These are phyloP conservation scores for Chascanopsetta lugubris DNA, from an alignment of 2,113 vertebrate genomes.

Conservation along the genomic window DNA sequence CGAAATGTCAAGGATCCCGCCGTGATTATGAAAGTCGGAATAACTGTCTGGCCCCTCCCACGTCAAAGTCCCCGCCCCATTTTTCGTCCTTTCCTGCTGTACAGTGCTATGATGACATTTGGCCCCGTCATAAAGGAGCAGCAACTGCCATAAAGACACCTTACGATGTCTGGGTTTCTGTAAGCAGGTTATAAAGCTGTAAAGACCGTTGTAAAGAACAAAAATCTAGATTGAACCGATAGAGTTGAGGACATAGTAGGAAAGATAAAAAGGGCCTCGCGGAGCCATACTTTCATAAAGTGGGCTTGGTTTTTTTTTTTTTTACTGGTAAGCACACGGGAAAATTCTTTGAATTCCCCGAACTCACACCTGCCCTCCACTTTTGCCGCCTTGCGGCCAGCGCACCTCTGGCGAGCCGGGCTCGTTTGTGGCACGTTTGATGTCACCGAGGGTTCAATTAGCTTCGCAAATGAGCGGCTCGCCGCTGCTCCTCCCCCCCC, in stretches of 20 bases:
- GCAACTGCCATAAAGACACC: conserved; percentile 70
- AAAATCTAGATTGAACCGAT: conserved; percentile 61
- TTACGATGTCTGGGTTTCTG: conserved; percentile 75
- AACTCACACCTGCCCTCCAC: conserved; percentile 58
- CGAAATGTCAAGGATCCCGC: not conserved
- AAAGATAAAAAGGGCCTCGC: conserved; percentile 62
- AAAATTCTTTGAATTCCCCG: conserved; percentile 72
- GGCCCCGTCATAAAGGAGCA: conserved; percentile 64
- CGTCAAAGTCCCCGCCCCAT: conserved; percentile 9
- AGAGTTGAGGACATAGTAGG: conserved; percentile 46
- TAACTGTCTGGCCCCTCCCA: conserved; percentile 2
- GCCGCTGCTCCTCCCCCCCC: not conserved
- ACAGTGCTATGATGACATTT: conserved; percentile 68
- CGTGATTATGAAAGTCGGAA: conserved; percentile 26
- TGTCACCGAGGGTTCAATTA: conserved; percentile 58
- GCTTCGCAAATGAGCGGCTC: conserved; percentile 27
- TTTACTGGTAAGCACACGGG: conserved; percentile 56
- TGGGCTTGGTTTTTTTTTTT: conserved; percentile 63
- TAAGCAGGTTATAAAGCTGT: conserved; percentile 72
- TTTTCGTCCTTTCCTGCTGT: conserved; percentile 2
- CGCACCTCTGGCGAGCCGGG: conserved; percentile 26
- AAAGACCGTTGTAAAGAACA: conserved; percentile 68
- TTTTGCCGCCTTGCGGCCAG: conserved; percentile 58
- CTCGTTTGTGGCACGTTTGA: conserved; percentile 64
- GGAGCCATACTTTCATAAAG: conserved; percentile 60